Evolutionary conservation across 2,113 vertebrate species (phyloP).

Genomic region (Leucosticte australis): DNA sequence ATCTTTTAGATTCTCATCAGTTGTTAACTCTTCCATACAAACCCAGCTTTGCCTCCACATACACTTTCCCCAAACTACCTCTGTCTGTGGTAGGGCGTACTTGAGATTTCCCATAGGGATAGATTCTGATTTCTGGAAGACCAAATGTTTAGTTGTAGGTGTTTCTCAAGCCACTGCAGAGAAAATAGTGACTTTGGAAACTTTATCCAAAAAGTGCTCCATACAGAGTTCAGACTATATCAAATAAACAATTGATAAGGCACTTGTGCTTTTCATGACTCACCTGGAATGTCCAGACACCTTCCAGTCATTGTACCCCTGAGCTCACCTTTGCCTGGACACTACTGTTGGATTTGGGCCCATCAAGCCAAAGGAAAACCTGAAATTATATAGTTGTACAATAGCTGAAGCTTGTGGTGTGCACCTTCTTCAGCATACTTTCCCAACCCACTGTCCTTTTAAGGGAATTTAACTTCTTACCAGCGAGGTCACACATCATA

Average conservation of each 20-base stretch:
- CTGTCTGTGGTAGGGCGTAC: background rate
- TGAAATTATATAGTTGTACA: background rate
- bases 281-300: background rate
- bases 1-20: background rate
- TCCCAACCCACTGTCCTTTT: background rate
- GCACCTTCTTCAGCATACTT: fast-evolving
- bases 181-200: background rate
- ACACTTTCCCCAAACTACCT: background rate
- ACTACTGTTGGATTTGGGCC: background rate
- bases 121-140: background rate
- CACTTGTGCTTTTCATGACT: background rate
- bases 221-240: background rate
- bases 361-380: background rate
- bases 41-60: background rate
- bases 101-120: background rate
- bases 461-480: background rate
- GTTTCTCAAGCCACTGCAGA: background rate
- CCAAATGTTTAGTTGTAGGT: background rate
- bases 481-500: background rate
- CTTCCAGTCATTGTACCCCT: background rate
- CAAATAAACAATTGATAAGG: background rate
- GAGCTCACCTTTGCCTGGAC: background rate
- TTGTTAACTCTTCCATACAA: background rate
- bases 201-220: background rate
- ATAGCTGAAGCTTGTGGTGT: background rate